A percentile compares a stretch with the other conserved stretches of the same genome.
Evolutionary conservation across 2,797 vertebrate genomes (phyloP).

Genomic region (Gephyroberyx darwinii): DNA sequence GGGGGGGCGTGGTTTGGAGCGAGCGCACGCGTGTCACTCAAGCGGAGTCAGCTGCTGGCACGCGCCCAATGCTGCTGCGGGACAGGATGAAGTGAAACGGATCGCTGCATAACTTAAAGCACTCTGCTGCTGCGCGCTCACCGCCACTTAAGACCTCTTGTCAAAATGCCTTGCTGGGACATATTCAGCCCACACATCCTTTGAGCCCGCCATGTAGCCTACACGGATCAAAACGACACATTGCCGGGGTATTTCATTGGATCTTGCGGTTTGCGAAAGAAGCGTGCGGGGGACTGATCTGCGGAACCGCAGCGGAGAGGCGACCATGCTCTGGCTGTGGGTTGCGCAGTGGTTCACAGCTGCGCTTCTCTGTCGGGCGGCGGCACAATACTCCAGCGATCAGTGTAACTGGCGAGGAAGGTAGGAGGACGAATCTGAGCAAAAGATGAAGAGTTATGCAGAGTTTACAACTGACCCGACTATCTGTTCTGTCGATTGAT

Average conservation of each 20-base stretch:
- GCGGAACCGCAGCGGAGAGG: slow-evolving; percentile 35
- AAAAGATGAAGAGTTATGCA: not conserved
- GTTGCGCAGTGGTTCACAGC: slow-evolving; percentile 73
- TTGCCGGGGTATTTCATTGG: not conserved
- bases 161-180: slow-evolving; percentile 10
- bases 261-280: slow-evolving; percentile 5
- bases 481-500: no score
- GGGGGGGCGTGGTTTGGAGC: slow-evolving; percentile 62
- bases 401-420: slow-evolving; percentile 95
- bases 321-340: slow-evolving; percentile 69
- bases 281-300: slow-evolving; percentile 12
- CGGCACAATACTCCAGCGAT: slow-evolving; percentile 91
- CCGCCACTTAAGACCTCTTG: not conserved
- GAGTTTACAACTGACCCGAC: not conserved
- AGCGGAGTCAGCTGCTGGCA: slow-evolving; percentile 70
- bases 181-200: not conserved
- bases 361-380: slow-evolving; percentile 76
- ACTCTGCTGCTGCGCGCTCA: slow-evolving; percentile 22
- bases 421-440: slow-evolving; percentile 70
- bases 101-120: slow-evolving; percentile 13
- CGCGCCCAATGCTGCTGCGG: slow-evolving; percentile 54
- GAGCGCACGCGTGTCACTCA: slow-evolving; percentile 69
- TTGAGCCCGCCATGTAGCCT: slow-evolving; percentile 57
- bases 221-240: not conserved
- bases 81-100: slow-evolving; percentile 35